A percentile compares a stretch with the other conserved stretches of the same genome.
Evolutionary conservation across 2,113 vertebrate species (phyloP).

Genomic region (Clinocottus analis): DNA sequence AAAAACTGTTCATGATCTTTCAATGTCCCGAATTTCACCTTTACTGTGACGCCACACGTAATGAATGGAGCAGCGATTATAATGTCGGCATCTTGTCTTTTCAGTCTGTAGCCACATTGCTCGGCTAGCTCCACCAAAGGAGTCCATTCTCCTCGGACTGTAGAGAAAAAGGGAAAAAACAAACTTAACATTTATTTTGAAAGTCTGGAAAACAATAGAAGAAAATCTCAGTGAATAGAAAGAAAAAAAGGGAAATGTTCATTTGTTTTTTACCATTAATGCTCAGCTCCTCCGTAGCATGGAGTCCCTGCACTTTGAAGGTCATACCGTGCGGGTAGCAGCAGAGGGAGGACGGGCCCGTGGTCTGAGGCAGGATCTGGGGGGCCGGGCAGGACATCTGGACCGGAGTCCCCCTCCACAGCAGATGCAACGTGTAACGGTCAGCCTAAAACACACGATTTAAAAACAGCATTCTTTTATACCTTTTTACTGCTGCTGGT

Average conservation of each 20-base stretch:
- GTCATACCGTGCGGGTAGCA: slow-evolving; percentile 55
- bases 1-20: too few species aligned
- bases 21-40: slow-evolving; percentile 41
- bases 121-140: slow-evolving; percentile 46
- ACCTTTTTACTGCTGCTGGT: not conserved
- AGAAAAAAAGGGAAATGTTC: not conserved
- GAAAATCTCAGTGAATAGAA: too few species aligned
- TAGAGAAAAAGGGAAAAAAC: not conserved
- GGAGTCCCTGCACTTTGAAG: slow-evolving; percentile 15
- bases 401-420: slow-evolving; percentile 65
- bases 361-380: not conserved
- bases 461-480: not conserved
- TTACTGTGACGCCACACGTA: slow-evolving; percentile 64
- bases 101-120: slow-evolving; percentile 66
- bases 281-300: slow-evolving; percentile 30
- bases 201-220: not conserved
- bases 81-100: slow-evolving; percentile 19
- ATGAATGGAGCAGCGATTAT: slow-evolving; percentile 49
- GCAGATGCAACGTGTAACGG: slow-evolving; percentile 63
- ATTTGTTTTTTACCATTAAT: slow-evolving; percentile 59
- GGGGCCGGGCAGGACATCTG: slow-evolving; percentile 65
- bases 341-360: slow-evolving; percentile 52
- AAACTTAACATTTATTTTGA: not conserved
- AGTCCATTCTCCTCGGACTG: slow-evolving; percentile 73
- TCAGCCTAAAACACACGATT: slow-evolving; percentile 44